phyloP scores from a whole-genome alignment of 2,113 vertebrate species.

The Orthonyx spaldingii region DNA sequence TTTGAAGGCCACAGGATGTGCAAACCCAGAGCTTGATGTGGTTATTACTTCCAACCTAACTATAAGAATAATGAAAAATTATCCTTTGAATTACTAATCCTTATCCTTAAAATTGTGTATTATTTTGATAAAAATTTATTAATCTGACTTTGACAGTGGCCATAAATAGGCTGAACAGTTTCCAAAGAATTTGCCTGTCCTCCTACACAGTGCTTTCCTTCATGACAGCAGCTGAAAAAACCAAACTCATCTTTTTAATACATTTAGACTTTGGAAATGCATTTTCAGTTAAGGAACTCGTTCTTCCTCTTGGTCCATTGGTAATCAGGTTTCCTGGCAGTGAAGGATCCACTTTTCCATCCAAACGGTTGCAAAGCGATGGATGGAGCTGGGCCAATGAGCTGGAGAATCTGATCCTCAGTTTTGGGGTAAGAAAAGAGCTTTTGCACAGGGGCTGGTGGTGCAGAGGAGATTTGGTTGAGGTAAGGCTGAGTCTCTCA shows the following conservation, averaged over 20 bases:
- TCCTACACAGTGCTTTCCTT: constrained; percentile 41
- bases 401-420: background rate
- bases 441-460: background rate
- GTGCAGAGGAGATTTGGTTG: background rate
- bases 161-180: constrained; percentile 44
- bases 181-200: constrained; percentile 44
- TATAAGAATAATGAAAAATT: background rate
- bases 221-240: constrained; percentile 29
- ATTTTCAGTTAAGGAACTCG: background rate
- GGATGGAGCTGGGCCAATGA: background rate
- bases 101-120: background rate
- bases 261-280: constrained; percentile 6
- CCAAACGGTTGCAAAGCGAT: background rate
- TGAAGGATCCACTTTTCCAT: background rate
- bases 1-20: background rate
- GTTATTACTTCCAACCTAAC: background rate
- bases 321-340: background rate
- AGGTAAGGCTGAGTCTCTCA: background rate
- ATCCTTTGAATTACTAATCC: background rate
- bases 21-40: background rate
- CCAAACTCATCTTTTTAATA: constrained; percentile 15
- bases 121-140: constrained; percentile 11
- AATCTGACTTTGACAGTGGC: constrained; percentile 23
- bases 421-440: background rate
- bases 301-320: background rate